These are phyloP conservation scores for Acyrthosiphon pisum DNA, from an alignment of 1,140 invertebrate genomes.

Conservation along the genomic window DNA sequence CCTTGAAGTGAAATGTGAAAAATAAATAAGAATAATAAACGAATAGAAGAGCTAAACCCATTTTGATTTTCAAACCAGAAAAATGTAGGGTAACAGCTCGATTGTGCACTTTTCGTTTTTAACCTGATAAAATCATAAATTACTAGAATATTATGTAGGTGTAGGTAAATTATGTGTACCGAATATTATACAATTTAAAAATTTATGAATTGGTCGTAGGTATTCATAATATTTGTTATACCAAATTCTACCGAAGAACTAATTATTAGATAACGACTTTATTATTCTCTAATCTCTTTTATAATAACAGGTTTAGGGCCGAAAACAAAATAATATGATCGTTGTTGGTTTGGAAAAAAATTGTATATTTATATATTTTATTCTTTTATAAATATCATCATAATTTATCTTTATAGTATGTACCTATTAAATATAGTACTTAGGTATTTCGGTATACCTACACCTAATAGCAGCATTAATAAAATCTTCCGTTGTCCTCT, in stretches of 20 bases:
- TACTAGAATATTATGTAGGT: no score
- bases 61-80: no score
- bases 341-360: neutral
- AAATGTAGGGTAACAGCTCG: no score
- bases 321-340: neutral
- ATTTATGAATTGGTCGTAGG: neutral
- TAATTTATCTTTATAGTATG: neutral
- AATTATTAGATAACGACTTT: neutral
- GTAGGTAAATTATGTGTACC: no score
- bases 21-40: no score
- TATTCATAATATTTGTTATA: neutral
- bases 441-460: no score
- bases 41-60: no score
- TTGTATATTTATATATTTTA: neutral
- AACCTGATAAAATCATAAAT: no score
- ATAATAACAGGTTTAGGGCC: neutral
- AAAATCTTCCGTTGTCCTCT: no score
- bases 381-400: neutral
- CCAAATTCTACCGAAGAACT: neutral
- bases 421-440: no score
- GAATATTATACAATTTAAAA: neutral
- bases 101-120: no score
- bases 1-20: neutral
- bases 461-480: no score
- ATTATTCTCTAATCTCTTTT: neutral